A percentile compares a stretch with the other conserved stretches of the same genome.
These are phyloP conservation scores for Tokudaia tokunoshimensis DNA, from an alignment of 2,797 vertebrate species.

Conservation along the genomic window DNA sequence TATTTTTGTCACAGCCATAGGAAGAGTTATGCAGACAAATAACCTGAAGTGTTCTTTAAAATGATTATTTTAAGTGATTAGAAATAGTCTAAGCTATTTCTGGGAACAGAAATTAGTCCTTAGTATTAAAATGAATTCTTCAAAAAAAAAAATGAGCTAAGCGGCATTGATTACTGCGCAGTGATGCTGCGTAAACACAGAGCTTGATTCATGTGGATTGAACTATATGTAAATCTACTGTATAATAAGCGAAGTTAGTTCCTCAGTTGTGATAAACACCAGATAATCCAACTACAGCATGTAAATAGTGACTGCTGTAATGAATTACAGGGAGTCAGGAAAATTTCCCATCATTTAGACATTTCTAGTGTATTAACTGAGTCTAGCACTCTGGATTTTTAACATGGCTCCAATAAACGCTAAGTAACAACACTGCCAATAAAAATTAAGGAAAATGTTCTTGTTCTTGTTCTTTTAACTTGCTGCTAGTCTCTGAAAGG, in stretches of 20 bases:
- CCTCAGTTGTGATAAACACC: not conserved
- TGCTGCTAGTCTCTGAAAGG: not conserved
- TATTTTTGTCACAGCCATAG: not conserved
- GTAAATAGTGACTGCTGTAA: too few species aligned
- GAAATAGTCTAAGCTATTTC: not conserved
- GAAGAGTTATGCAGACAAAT: not conserved
- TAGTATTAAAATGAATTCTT: not conserved
- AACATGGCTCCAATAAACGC: not conserved
- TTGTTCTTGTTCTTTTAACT: not conserved
- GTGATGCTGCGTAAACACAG: not conserved
- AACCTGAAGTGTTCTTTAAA: not conserved
- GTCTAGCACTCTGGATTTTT: not conserved
- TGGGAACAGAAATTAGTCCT: not conserved
- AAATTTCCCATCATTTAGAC: not conserved
- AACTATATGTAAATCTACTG: not conserved
- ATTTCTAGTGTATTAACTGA: not conserved
- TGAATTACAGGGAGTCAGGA: not conserved
- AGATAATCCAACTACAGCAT: not conserved
- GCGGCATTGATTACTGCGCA: not conserved
- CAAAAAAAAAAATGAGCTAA: not conserved
- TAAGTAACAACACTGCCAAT: not conserved
- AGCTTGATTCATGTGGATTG: not conserved
- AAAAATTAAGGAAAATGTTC: slow-evolving; percentile 25
- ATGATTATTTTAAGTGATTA: too few species aligned
- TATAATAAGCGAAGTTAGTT: not conserved